phyloP scores from a whole-genome alignment of 53 echinoderm and acorn worm genomes.

The Zoroaster sp. region DNA sequence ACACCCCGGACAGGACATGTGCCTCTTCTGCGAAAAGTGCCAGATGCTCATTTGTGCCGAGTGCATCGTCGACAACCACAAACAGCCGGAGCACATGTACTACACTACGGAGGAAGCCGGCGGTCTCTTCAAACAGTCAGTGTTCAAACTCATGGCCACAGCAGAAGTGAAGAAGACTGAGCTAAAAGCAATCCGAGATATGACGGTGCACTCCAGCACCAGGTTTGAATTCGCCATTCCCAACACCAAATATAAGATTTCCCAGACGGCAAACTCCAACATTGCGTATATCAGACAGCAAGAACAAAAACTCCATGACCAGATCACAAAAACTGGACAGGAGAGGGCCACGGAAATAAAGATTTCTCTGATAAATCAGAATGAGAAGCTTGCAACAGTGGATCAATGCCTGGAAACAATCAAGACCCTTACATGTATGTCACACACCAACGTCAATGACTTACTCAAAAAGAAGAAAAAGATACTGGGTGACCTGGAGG shows the following conservation, averaged over 20 bases:
- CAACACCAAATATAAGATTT: background rate
- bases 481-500: background rate
- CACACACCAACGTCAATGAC: background rate
- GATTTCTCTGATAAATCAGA: constrained; percentile 19
- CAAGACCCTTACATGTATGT: background rate
- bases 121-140: background rate
- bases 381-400: background rate
- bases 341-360: background rate
- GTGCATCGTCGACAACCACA: constrained; percentile 19
- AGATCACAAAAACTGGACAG: background rate
- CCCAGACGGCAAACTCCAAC: background rate
- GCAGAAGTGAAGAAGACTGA: background rate
- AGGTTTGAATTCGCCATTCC: background rate
- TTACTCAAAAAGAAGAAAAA: background rate
- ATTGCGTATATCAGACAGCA: background rate
- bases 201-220: background rate
- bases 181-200: background rate
- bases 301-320: background rate
- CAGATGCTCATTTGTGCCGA: constrained; percentile 21
- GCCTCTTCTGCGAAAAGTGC: constrained; percentile 15
- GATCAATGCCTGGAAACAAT: background rate
- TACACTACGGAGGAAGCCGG: background rate
- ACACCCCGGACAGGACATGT: constrained; percentile 1
- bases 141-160: background rate
- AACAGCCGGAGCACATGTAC: constrained; percentile 9